Conservation (phyloP, 1,140 invertebrate species). For the Drosophila sp. region DNA sequence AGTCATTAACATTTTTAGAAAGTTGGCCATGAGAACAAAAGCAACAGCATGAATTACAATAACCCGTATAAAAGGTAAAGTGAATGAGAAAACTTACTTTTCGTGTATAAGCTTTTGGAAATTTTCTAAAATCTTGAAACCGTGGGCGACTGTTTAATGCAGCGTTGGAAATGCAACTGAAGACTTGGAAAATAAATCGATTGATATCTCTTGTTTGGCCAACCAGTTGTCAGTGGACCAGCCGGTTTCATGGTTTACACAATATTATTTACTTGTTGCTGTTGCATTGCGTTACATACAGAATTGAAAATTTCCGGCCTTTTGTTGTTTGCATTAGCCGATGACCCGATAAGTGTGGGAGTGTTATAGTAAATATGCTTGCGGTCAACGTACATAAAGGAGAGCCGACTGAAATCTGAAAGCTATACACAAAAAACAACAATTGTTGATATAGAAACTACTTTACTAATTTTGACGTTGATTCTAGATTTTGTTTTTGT, state of each 20-base stretch:
- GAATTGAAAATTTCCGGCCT: conserved; percentile 76
- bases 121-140: conserved; percentile 4
- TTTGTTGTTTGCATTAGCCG: conserved; percentile 39
- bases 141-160: conserved; percentile 33
- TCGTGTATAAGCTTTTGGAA: conserved; percentile 9
- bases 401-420: conserved; percentile 6
- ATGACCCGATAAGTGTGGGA: conserved; percentile 13
- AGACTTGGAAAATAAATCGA: conserved; percentile 35
- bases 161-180: conserved; percentile 61
- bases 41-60: conserved; percentile 9
- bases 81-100: conserved; percentile 15
- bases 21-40: conserved; percentile 20
- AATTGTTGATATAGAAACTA: conserved; percentile 27
- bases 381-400: conserved; percentile 61
- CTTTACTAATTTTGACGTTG: neutral
- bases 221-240: conserved; percentile 26
- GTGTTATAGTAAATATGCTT: conserved; percentile 21
- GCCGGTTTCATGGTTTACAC: conserved; percentile 58
- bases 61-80: conserved; percentile 15
- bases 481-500: conserved; percentile 6
- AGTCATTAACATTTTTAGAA: conserved; percentile 51
- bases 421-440: neutral
- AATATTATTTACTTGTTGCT: conserved; percentile 30
- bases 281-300: conserved; percentile 39
- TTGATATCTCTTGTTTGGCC: conserved; percentile 7